These are phyloP conservation scores for Phrynocephalus guinanensis DNA, from an alignment of 2,797 vertebrate species.

Conservation along the genomic window DNA sequence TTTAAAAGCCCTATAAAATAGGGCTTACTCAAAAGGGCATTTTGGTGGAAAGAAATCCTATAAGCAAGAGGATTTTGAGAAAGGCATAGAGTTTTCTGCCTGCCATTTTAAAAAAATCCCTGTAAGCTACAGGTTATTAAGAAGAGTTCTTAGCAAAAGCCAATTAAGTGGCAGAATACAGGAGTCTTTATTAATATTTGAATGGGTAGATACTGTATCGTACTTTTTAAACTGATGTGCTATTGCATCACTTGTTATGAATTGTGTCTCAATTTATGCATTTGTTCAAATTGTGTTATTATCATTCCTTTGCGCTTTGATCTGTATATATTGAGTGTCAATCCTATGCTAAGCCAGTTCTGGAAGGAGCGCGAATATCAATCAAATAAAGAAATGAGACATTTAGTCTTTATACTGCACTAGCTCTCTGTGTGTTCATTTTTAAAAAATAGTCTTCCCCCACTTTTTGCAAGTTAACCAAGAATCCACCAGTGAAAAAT, in stretches of 20 bases:
- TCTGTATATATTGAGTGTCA: background rate
- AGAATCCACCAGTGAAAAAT: conserved; percentile 22
- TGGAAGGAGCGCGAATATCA: background rate
- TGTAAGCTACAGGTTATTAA: background rate
- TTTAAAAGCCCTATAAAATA: no score
- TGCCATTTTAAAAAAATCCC: background rate
- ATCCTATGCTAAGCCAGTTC: background rate
- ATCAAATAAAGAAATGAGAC: background rate
- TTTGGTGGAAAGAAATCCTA: no score
- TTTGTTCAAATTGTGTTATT: background rate
- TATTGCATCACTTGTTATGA: background rate
- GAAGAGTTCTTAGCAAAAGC: background rate
- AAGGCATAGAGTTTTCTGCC: background rate
- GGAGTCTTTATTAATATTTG: no score
- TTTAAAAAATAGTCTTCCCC: conserved; percentile 19
- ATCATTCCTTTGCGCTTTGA: background rate
- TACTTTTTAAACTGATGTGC: background rate
- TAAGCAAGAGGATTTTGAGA: no score
- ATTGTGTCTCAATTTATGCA: background rate
- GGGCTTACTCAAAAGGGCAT: no score
- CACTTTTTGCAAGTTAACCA: conserved; percentile 50
- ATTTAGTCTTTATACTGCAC: background rate
- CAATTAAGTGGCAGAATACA: no score
- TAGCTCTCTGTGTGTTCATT: background rate
- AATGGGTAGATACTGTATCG: background rate